Evolutionary conservation across 2,888 invertebrate genomes (phyloP).

Genomic region (Luperina testacea): DNA sequence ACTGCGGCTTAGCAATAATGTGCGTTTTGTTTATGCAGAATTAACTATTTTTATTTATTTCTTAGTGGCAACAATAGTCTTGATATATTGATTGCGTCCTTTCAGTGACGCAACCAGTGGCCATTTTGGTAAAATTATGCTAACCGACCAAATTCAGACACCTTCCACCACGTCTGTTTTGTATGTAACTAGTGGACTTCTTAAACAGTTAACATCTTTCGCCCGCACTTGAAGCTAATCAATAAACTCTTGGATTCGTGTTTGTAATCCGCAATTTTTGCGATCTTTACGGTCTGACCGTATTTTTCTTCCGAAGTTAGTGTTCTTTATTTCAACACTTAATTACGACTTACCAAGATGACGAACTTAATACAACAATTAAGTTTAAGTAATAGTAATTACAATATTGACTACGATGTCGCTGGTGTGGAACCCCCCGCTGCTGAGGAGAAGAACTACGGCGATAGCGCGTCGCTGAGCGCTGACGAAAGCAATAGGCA

Average conservation of each 20-base stretch:
- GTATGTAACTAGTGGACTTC: slow-evolving; percentile 67
- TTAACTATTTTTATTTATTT: neutral
- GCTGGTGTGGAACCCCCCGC: slow-evolving; percentile 76
- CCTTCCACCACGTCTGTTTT: slow-evolving; percentile 62
- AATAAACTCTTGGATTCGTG: slow-evolving; percentile 69
- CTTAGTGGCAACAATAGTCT: neutral
- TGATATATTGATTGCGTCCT: neutral
- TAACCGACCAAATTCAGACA: slow-evolving; percentile 77
- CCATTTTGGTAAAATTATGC: slow-evolving; percentile 80
- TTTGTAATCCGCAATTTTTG: slow-evolving; percentile 78
- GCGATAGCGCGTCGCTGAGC: slow-evolving; percentile 84
- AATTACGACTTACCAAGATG: slow-evolving; percentile 88
- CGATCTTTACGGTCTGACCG: slow-evolving; percentile 81
- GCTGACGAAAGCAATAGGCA: slow-evolving; percentile 87
- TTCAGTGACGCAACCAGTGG: slow-evolving; percentile 81
- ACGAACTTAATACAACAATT: slow-evolving; percentile 89
- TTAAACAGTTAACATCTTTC: slow-evolving; percentile 65
- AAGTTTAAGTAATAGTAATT: slow-evolving; percentile 86
- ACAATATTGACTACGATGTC: slow-evolving; percentile 81
- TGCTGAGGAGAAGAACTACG: slow-evolving; percentile 78
- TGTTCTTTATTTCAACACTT: slow-evolving; percentile 77
- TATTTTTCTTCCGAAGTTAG: slow-evolving; percentile 80
- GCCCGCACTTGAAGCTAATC: slow-evolving; percentile 70
- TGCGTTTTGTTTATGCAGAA: neutral
- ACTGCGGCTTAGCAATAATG: too few species aligned